A percentile compares a stretch with the other conserved stretches of the same genome.
Conservation (phyloP, 2,113 vertebrate genomes). For the Trachemys scripta region DNA sequence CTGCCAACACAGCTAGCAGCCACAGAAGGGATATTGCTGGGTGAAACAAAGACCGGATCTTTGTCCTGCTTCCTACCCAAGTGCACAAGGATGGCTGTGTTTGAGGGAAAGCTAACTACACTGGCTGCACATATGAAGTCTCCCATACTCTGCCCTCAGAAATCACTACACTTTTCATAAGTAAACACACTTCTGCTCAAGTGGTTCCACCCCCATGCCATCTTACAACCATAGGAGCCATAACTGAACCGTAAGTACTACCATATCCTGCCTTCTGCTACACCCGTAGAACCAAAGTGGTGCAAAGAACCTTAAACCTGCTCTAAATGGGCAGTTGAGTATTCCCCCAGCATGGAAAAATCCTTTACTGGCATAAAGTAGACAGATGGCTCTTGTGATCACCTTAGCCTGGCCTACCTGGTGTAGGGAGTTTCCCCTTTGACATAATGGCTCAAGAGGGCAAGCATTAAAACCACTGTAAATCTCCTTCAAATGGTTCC, state of each 20-base stretch:
- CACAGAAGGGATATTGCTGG: not conserved
- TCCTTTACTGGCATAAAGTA: not conserved
- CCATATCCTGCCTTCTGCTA: not conserved
- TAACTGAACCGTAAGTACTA: not conserved
- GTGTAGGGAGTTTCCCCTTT: not conserved
- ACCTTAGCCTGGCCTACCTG: not conserved
- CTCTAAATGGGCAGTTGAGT: not conserved
- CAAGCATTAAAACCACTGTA: not conserved
- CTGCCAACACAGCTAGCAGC: fast-evolving
- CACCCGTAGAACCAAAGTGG: not conserved
- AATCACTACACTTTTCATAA: not conserved
- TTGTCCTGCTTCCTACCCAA: not conserved
- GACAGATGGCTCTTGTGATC: not conserved
- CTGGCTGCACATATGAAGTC: not conserved
- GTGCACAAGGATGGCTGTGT: not conserved
- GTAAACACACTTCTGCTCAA: not conserved
- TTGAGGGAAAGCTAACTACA: not conserved
- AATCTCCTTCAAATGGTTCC: not conserved
- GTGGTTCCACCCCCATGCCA: not conserved
- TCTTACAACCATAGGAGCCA: not conserved
- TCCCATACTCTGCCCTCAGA: not conserved
- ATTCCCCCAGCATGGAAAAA: not conserved
- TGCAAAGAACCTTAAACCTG: not conserved
- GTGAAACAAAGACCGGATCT: not conserved
- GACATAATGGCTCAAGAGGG: not conserved